phyloP scores from a whole-genome alignment of 2,113 vertebrate species.

The Hippocampus comes region DNA sequence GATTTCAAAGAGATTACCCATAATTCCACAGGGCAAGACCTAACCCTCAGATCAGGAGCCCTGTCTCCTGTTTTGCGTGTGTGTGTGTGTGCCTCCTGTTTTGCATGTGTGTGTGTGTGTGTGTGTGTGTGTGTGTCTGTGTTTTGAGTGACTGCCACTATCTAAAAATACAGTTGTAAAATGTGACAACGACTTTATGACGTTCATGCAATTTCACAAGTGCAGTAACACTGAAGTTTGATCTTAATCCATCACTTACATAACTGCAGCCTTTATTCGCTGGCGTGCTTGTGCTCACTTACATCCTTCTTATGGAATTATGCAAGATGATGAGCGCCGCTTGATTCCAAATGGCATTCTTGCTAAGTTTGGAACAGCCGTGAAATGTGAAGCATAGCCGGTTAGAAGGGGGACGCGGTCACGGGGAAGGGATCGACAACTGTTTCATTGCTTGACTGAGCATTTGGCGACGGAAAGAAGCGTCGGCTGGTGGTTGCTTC shows the following conservation, averaged over 20 bases:
- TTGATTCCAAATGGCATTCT: constrained; percentile 36
- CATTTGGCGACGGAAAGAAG: neutral
- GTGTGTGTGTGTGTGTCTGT: neutral
- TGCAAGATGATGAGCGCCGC: constrained; percentile 41
- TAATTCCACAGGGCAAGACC: constrained; percentile 25
- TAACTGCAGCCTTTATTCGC: constrained; percentile 44
- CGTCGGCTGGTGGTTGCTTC: neutral
- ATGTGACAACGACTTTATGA: constrained; percentile 46
- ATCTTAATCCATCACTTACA: constrained; percentile 57
- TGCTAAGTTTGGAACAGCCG: constrained; percentile 41
- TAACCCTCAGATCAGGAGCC: constrained; percentile 34
- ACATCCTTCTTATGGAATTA: constrained; percentile 55
- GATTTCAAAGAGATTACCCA: constrained; percentile 52
- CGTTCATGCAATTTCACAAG: constrained; percentile 61
- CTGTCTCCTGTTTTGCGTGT: constrained; percentile 1
- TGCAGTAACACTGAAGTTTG: constrained; percentile 49
- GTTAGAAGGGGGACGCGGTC: constrained; percentile 12
- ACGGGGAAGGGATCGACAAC: constrained; percentile 11
- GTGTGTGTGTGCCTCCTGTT: neutral
- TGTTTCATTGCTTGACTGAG: neutral
- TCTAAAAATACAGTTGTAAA: constrained; percentile 60
- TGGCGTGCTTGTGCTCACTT: constrained; percentile 27
- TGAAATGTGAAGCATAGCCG: constrained; percentile 28
- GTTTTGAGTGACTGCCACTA: neutral
- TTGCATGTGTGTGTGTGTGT: neutral